phyloP scores from a whole-genome alignment of 2,888 invertebrate species.

The Phaedon cochleariae region DNA sequence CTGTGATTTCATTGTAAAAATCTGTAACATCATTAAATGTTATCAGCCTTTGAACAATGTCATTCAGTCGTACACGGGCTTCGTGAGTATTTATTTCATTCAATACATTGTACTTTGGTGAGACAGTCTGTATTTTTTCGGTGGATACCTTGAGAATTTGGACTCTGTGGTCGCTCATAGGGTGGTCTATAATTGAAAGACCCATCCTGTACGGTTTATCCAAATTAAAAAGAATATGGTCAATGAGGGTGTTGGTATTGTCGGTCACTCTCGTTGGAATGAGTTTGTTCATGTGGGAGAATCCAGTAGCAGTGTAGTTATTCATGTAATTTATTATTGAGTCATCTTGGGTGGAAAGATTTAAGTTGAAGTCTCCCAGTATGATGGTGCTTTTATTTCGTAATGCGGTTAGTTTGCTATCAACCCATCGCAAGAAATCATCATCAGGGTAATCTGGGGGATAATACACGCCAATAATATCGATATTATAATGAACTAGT shows the following conservation, averaged over 20 bases:
- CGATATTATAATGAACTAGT: background rate
- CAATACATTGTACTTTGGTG: background rate
- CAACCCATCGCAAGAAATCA: constrained; percentile 2
- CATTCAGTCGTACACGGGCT: too few species aligned
- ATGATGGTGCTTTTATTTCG: background rate
- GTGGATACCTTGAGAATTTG: background rate
- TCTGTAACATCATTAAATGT: too few species aligned
- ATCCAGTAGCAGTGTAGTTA: background rate
- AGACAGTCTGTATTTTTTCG: background rate
- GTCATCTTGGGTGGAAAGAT: background rate
- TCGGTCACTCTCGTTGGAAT: background rate
- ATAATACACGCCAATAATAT: background rate
- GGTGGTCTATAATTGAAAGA: background rate
- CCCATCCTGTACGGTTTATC: background rate
- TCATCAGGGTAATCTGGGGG: constrained; percentile 4
- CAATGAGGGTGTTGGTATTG: background rate
- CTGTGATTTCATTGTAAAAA: too few species aligned
- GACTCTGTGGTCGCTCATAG: background rate
- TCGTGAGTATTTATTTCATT: too few species aligned
- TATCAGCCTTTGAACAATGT: too few species aligned
- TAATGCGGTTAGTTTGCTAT: background rate
- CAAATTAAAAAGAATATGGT: background rate
- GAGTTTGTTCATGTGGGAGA: background rate
- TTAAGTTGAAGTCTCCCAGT: constrained; percentile 1
- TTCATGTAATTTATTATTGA: background rate